Conservation (phyloP, 2,888 invertebrate species). For the Dinocampus coccinellae region DNA sequence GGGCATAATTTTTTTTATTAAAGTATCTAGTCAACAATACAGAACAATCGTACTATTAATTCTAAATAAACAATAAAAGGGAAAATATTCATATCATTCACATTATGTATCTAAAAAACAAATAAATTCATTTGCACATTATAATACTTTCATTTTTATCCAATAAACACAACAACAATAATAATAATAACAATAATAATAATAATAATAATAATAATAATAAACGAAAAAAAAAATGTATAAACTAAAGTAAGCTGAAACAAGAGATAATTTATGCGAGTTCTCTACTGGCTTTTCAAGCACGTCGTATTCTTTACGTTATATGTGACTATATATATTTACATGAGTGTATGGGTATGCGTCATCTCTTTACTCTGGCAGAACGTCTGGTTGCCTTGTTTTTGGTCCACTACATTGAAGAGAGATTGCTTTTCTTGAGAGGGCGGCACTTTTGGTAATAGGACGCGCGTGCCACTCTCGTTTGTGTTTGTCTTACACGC, state of each 20-base stretch:
- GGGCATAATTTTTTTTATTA: too few relatives aligned
- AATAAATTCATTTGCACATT: too few relatives aligned
- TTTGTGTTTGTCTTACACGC: slow-evolving; percentile 45
- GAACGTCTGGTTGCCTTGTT: slow-evolving; percentile 22
- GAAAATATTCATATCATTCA: too few relatives aligned
- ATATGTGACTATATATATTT: not conserved
- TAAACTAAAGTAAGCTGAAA: not conserved
- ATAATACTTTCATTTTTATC: too few relatives aligned
- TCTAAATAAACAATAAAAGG: too few relatives aligned
- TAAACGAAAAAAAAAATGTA: not conserved
- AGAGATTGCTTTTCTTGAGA: slow-evolving; percentile 37
- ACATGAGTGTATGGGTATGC: not conserved
- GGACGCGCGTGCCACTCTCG: slow-evolving; percentile 61
- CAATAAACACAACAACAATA: too few relatives aligned
- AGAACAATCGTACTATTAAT: too few relatives aligned
- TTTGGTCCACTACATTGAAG: slow-evolving; percentile 33
- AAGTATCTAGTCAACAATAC: too few relatives aligned
- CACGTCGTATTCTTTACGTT: not conserved
- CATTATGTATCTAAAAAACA: too few relatives aligned
- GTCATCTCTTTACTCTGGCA: slow-evolving; percentile 20
- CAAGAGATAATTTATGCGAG: not conserved
- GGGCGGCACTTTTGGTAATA: slow-evolving; percentile 65
- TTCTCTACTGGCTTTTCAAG: not conserved
- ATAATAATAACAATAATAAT: too few relatives aligned
- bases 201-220: not conserved